Percentiles rank a stretch among this genome's conserved stretches.
These are phyloP conservation scores for Pseudorasbora parva DNA, from an alignment of 2,113 vertebrate genomes.

Conservation along the genomic window DNA sequence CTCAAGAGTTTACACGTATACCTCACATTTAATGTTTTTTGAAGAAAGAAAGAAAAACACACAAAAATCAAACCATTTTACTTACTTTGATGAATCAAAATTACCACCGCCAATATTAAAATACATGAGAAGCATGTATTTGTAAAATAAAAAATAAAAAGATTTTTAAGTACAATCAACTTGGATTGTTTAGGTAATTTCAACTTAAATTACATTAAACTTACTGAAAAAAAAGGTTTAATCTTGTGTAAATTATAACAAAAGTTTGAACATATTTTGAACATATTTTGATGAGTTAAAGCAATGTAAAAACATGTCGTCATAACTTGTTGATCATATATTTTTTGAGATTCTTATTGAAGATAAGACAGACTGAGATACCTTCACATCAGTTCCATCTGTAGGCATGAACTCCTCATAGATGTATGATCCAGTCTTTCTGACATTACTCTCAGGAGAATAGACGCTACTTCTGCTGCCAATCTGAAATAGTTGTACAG, in stretches of 20 bases:
- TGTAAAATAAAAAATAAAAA: too few species aligned
- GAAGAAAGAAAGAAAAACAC: not conserved
- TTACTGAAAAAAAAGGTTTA: too few species aligned
- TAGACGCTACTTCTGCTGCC: conserved; percentile 92
- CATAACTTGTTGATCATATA: too few species aligned
- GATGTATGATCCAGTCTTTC: conserved; percentile 91
- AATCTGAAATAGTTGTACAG: conserved; percentile 80
- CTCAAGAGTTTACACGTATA: not conserved
- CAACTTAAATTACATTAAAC: too few species aligned
- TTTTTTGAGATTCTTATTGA: not conserved
- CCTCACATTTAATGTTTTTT: not conserved
- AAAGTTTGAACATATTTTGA: too few species aligned
- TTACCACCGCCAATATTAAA: not conserved
- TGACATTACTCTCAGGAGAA: conserved; percentile 88
- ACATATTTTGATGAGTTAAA: not conserved
- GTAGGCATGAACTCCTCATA: conserved; percentile 94
- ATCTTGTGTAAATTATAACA: too few species aligned
- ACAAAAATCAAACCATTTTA: not conserved
- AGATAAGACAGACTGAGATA: conserved; percentile 57
- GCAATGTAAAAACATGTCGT: too few species aligned
- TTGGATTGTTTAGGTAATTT: too few species aligned
- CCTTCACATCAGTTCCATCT: conserved; percentile 92
- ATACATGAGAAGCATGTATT: not conserved
- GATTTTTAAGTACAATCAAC: too few species aligned
- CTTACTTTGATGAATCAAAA: not conserved